Percentiles rank a stretch among this genome's conserved stretches.
Conservation (phyloP, 1,140 invertebrate species). For the Drosophila nannoptera region DNA sequence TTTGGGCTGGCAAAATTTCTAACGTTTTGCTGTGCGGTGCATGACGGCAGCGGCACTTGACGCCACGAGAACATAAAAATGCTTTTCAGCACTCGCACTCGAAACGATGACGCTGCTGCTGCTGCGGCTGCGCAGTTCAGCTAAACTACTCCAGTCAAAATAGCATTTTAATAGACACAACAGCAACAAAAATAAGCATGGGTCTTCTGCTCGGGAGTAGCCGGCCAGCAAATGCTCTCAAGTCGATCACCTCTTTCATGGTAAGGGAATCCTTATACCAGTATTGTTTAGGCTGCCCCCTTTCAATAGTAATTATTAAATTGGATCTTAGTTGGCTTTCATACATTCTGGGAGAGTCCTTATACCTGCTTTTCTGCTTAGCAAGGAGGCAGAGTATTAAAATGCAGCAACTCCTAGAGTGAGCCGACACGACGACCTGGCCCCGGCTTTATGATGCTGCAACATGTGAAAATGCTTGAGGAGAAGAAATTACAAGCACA, state of each 20-base stretch:
- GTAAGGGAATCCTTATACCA: too few relatives aligned
- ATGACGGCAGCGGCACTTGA: constrained; percentile 65
- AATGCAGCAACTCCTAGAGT: constrained; percentile 27
- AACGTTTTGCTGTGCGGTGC: constrained; percentile 36
- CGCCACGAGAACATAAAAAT: constrained; percentile 78
- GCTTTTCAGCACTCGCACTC: constrained; percentile 76
- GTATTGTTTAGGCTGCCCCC: too few relatives aligned
- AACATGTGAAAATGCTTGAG: constrained; percentile 74
- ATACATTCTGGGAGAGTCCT: background rate
- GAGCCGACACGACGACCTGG: constrained; percentile 63
- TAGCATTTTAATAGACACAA: constrained; percentile 76
- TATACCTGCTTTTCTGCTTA: background rate
- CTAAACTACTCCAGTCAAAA: constrained; percentile 77
- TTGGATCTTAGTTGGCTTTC: too few relatives aligned
- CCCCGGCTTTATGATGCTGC: constrained; percentile 53
- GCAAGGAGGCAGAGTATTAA: background rate
- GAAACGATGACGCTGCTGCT: constrained; percentile 38
- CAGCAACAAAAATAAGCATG: constrained; percentile 17
- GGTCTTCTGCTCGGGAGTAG: background rate
- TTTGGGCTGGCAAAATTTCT: constrained; percentile 60
- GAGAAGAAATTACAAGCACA: constrained; percentile 65
- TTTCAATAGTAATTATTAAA: too few relatives aligned
- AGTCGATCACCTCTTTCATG: too few relatives aligned
- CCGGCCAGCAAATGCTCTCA: background rate
- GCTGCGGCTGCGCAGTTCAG: constrained; percentile 42